Evolutionary conservation across 2,113 vertebrate genomes (phyloP).

Genomic region (Nycticorax nycticorax): DNA sequence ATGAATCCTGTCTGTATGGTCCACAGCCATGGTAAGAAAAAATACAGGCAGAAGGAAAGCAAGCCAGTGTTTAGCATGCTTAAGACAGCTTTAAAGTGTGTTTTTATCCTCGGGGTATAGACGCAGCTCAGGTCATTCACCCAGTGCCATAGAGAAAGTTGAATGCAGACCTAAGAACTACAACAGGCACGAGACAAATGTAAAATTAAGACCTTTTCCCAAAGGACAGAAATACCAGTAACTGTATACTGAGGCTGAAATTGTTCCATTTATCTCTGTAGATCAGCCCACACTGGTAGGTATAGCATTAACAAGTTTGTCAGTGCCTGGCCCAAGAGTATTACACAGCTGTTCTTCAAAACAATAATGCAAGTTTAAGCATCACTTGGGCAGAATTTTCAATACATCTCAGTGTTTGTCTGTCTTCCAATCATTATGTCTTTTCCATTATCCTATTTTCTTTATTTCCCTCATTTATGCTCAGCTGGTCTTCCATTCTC

Average conservation of each 20-base stretch:
- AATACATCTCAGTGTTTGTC: not conserved
- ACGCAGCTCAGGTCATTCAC: not conserved
- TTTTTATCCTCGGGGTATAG: not conserved
- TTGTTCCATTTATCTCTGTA: not conserved
- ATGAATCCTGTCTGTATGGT: not conserved
- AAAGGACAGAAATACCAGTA: not conserved
- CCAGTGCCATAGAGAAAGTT: not conserved
- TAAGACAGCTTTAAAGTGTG: not conserved
- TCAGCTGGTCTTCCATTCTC: conserved; percentile 9
- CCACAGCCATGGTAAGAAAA: not conserved
- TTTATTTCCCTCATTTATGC: conserved; percentile 18
- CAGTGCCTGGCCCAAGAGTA: not conserved
- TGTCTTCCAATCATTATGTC: not conserved
- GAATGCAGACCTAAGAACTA: not conserved
- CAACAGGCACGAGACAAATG: not conserved
- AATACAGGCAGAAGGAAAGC: not conserved
- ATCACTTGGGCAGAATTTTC: not conserved
- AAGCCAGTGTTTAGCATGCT: not conserved
- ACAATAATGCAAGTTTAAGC: not conserved
- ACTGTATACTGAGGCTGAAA: not conserved
- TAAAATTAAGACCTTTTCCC: not conserved
- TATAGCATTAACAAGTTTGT: not conserved
- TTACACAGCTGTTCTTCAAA: not conserved
- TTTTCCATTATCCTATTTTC: not conserved
- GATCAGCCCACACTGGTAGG: not conserved